phyloP scores from a whole-genome alignment of 2,113 vertebrate genomes.

The Muntiacus reevesi region DNA sequence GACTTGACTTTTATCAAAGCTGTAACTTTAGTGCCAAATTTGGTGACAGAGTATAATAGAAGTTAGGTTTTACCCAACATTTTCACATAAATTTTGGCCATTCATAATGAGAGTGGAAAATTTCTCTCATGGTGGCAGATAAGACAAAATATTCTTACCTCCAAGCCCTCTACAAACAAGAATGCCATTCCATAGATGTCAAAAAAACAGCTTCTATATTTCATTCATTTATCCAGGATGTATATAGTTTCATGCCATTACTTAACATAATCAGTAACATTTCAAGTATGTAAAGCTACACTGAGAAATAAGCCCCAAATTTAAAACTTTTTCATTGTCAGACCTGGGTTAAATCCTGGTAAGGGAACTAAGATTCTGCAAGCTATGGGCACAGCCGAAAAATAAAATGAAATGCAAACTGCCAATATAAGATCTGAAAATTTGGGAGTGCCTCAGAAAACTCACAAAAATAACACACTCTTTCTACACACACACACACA shows the following conservation, averaged over 20 bases:
- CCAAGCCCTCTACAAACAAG: not conserved
- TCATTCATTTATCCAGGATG: not conserved
- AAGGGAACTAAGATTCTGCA: too few species aligned
- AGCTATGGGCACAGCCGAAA: too few species aligned
- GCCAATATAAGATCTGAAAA: not conserved
- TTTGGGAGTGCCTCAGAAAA: not conserved
- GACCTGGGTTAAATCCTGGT: too few species aligned
- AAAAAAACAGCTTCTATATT: not conserved
- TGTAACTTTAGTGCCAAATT: not conserved
- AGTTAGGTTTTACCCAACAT: not conserved
- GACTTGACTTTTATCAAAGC: not conserved
- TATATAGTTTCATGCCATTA: not conserved
- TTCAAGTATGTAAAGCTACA: not conserved
- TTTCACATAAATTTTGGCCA: not conserved
- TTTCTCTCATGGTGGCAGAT: not conserved
- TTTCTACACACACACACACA: not conserved
- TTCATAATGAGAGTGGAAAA: not conserved
- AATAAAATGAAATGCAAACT: not conserved
- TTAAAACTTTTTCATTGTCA: not conserved
- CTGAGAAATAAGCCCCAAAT: not conserved
- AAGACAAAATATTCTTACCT: not conserved
- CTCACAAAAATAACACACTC: not conserved
- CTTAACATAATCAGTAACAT: not conserved
- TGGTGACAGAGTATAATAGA: not conserved
- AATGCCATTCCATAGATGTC: not conserved